phyloP scores from a whole-genome alignment of 2,888 invertebrate species.

The Heliconius erato region DNA sequence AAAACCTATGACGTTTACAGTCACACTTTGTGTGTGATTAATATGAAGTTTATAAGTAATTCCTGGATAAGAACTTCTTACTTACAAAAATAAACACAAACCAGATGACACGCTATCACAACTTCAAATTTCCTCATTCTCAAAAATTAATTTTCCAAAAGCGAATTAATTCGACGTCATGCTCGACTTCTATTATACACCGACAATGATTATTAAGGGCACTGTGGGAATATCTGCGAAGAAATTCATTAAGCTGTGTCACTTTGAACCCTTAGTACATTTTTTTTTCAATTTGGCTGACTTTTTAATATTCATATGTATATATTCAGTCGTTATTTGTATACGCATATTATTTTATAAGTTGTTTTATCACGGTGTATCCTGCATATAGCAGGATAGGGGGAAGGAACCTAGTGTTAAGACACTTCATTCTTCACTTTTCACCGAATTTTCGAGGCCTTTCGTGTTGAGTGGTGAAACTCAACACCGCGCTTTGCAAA shows the following conservation, averaged over 20 bases:
- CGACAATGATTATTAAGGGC: slow-evolving; percentile 35
- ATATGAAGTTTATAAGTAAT: not conserved
- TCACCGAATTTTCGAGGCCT: too few relatives aligned
- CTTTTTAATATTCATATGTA: not conserved
- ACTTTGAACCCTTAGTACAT: slow-evolving; percentile 6
- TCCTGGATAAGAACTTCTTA: not conserved
- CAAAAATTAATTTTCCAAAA: slow-evolving; percentile 49
- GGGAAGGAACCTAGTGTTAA: too few relatives aligned
- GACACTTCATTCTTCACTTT: too few relatives aligned
- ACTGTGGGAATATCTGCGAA: slow-evolving; percentile 23
- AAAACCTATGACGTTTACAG: too few relatives aligned
- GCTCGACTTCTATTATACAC: slow-evolving; percentile 30
- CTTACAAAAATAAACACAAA: slow-evolving; percentile 31
- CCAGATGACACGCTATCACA: slow-evolving; percentile 46
- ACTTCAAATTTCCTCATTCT: slow-evolving; percentile 46
- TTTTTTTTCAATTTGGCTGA: not conserved
- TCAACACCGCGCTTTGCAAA: too few relatives aligned
- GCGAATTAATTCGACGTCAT: slow-evolving; percentile 37
- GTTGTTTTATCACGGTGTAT: too few relatives aligned
- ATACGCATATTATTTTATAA: too few relatives aligned
- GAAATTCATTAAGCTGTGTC: slow-evolving; percentile 30
- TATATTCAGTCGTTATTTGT: too few relatives aligned
- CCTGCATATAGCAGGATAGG: too few relatives aligned
- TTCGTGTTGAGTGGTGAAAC: too few relatives aligned
- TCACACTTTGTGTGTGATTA: too few relatives aligned